Base-by-base conservation (phyloP, 2,113 vertebrate species). In the Phrynosoma blainvillii region DNA sequence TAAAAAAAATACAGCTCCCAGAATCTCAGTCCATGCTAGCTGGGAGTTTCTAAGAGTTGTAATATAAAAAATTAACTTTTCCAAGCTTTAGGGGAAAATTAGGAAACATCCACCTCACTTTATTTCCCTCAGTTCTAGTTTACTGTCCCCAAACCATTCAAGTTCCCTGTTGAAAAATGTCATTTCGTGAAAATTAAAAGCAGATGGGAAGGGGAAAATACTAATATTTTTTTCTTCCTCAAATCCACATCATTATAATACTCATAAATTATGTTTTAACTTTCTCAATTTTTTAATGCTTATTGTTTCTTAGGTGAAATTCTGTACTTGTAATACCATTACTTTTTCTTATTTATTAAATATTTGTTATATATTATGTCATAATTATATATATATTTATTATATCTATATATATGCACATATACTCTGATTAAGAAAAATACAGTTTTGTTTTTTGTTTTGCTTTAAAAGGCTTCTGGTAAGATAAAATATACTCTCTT, bases 401-500 rank as follows among this genome's bases (percentile, higher is more conserved):
- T 62, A 16, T 74, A 42, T 86, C 36, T 71, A 18, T 56, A 47
- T 85, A 62, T 62, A 62, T 62, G 18, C 59, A 27, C 30, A 27
- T 30, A 12, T 27, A 30, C 65, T 65, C 59, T 68, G 21, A 36
- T 82, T 76, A 82, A 83, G 87, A 88, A 88, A 88, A 88, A 88
- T 88, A 88, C 59, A 76, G 47, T 74, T 87, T 82, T 71, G 16
- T 4, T 66, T 40, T 85, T 12, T n/a, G 36, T 62, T 62, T 62
- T 62, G 59, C 75, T 84, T 78, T 21, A 73, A 66, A 66, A 75
- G 79, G 32, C 71, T 82, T 47, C 30, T 47, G 79, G 16, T 8
- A 77, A 83, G 59, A 66, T 80, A 88, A 87, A 82, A 77, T 68
- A 54, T 32, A 77, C 20, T 56, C 42, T 52, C 27, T 65, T 82